Percentiles rank a stretch among this genome's conserved stretches.
phyloP scores from a whole-genome alignment of 2,113 vertebrate species.

The Chloropsis cyanopogon region DNA sequence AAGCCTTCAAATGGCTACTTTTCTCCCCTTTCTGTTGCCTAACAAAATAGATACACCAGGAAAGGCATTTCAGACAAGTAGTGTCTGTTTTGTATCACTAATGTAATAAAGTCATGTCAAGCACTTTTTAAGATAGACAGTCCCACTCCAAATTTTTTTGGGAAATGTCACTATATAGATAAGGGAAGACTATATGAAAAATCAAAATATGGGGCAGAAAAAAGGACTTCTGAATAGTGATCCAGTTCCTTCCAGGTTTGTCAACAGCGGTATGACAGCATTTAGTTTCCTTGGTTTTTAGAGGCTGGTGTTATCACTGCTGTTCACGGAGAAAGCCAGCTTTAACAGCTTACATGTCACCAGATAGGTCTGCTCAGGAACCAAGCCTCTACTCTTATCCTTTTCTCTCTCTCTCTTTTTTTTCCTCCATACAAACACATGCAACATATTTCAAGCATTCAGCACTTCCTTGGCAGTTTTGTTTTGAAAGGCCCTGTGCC shows the following conservation, averaged over 20 bases:
- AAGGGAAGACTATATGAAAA: not conserved
- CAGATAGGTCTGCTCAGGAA: not conserved
- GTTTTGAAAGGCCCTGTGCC: not conserved
- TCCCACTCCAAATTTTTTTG: not conserved
- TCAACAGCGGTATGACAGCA: not conserved
- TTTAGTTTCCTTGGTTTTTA: not conserved
- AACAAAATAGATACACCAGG: conserved; percentile 5
- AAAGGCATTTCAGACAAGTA: conserved; percentile 10
- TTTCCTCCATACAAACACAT: not conserved
- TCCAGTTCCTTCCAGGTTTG: not conserved
- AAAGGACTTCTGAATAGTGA: not conserved
- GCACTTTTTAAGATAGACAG: not conserved
- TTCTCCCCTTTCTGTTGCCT: not conserved
- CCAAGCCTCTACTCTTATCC: not conserved
- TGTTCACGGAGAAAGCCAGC: not conserved
- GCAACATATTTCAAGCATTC: not conserved
- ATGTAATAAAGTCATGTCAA: conserved; percentile 30
- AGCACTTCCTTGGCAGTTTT: not conserved
- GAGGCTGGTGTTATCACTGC: not conserved
- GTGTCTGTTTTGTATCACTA: not conserved
- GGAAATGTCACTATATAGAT: not conserved
- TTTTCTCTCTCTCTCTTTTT: not conserved
- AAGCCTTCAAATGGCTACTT: not conserved
- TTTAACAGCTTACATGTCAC: not conserved
- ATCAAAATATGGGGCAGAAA: not conserved